Percentiles rank a stretch among this genome's conserved stretches.
Conservation (phyloP, 2,888 invertebrate genomes). For the Alentia gelatinosa region DNA sequence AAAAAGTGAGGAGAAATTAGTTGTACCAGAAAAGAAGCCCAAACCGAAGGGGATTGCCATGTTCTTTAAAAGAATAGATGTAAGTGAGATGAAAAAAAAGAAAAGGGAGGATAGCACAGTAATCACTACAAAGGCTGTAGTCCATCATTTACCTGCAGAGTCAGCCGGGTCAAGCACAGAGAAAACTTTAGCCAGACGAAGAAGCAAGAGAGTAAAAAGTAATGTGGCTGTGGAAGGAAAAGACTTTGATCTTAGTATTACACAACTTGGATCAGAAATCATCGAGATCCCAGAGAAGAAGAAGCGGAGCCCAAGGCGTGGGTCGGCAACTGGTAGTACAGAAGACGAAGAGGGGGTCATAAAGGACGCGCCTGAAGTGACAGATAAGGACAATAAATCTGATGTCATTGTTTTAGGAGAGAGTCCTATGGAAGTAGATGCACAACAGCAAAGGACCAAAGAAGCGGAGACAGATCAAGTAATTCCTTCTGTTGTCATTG, state of each 20-base stretch:
- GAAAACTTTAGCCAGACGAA: too few relatives aligned
- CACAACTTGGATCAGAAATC: background rate
- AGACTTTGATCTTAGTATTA: background rate
- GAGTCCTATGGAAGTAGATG: too few relatives aligned
- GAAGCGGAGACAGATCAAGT: too few relatives aligned
- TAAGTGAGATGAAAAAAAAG: background rate
- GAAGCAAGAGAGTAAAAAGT: background rate
- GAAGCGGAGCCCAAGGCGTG: too few relatives aligned
- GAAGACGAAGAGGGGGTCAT: too few relatives aligned
- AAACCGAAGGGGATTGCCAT: constrained; percentile 19
- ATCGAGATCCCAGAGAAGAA: constrained; percentile 11
- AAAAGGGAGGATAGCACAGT: background rate
- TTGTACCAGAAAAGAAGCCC: background rate
- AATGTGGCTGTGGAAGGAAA: background rate
- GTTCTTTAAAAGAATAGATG: constrained; percentile 23
- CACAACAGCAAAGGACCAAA: too few relatives aligned
- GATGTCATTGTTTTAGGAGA: too few relatives aligned
- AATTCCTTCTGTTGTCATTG: too few relatives aligned
- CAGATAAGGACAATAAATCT: too few relatives aligned
- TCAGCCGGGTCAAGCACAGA: background rate
- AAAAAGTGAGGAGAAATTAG: background rate
- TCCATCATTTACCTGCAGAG: background rate
- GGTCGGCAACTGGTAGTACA: too few relatives aligned
- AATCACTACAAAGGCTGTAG: constrained; percentile 35
- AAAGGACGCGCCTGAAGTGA: too few relatives aligned